Evolutionary conservation across 2,888 invertebrate genomes (phyloP), one percentile per base, ranked within the genome.

Genomic region (Drosophila quinaria): DNA sequence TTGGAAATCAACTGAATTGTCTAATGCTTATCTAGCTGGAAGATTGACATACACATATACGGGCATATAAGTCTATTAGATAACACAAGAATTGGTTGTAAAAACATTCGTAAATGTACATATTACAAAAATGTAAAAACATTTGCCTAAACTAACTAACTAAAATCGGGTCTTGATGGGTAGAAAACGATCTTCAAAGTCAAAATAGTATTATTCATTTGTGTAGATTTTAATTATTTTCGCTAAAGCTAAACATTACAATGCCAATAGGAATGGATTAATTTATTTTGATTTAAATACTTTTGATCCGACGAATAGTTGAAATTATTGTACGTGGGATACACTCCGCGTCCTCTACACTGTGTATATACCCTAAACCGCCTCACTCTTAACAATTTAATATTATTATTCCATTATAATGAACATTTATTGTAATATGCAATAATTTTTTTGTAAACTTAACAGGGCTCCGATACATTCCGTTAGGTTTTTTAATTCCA

Each of bases 281-380:
- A 29, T 55, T 15, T 41, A n/a, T 80, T 81, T 84, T 83, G 84
- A 84, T 89, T 84, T 25, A 3, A 80, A 78, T 74, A 78, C 49
- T 84, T 84, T 84, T 84, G 84, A 84, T 84, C 72, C 71, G 71
- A 52, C 70, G 55, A 70, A 75, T 78, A 72, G 35, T 51, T 67
- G 58, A 83, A 86, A 83, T 89, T 84, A 89, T 84, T 84, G 84
- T 84, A 87, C 78, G 64, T 58, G 58, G 61, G 64, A 67, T 46
- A 58, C 6, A 52, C 47, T 35, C 35, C 42, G 19, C 46, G 55
- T 29, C 13, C 49, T 47, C 44, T 60, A 41, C 22, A 64, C 46
- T 25, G 65, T 63, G 51, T 56, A n/a, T 56, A 15, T 52, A 19
- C 51, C 63, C 62, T 59, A 54, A 62, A 25, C 19, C 22, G 25